Percentiles rank a stretch among this genome's conserved stretches.
These are phyloP conservation scores for Lamellibrachia satsuma DNA, from an alignment of 2,888 invertebrate species.

Conservation along the genomic window DNA sequence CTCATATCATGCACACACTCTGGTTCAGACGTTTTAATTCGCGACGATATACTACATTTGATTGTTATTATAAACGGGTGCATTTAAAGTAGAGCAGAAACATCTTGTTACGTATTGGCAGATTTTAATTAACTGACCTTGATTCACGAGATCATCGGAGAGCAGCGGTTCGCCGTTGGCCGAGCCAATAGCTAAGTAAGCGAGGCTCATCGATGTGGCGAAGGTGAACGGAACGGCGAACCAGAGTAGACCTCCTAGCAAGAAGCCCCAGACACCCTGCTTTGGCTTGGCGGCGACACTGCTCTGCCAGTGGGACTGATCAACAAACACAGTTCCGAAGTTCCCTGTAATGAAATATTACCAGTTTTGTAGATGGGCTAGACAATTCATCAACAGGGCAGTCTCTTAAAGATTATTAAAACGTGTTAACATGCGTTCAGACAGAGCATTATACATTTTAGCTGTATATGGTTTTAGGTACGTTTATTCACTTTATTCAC, in stretches of 20 bases:
- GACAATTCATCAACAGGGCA: too few relatives aligned
- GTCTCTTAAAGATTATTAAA: too few relatives aligned
- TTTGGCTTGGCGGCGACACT: conserved; percentile 64
- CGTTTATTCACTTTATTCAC: too few relatives aligned
- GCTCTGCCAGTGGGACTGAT: conserved; percentile 66
- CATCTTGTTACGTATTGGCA: too few relatives aligned
- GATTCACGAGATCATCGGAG: conserved; percentile 48
- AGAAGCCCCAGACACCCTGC: conserved; percentile 63
- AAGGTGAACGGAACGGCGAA: conserved; percentile 65
- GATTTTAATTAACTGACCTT: conserved; percentile 46
- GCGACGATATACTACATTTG: too few relatives aligned
- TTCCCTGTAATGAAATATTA: conserved; percentile 52
- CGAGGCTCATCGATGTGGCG: conserved; percentile 64
- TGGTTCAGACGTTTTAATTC: too few relatives aligned
- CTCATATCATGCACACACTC: too few relatives aligned
- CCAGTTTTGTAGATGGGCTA: background rate
- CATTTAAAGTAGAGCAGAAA: too few relatives aligned
- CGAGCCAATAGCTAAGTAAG: conserved; percentile 58
- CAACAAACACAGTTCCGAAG: conserved; percentile 65
- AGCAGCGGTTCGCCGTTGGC: conserved; percentile 51
- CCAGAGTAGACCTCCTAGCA: conserved; percentile 63
- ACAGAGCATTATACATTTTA: too few relatives aligned
- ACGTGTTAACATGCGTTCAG: background rate
- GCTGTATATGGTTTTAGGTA: too few relatives aligned
- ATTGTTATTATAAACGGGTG: too few relatives aligned